Evolutionary conservation across 30 jellyfish, hydroid and myxozoan species (phyloP).

Genomic region (Nemopilema nomurai): DNA sequence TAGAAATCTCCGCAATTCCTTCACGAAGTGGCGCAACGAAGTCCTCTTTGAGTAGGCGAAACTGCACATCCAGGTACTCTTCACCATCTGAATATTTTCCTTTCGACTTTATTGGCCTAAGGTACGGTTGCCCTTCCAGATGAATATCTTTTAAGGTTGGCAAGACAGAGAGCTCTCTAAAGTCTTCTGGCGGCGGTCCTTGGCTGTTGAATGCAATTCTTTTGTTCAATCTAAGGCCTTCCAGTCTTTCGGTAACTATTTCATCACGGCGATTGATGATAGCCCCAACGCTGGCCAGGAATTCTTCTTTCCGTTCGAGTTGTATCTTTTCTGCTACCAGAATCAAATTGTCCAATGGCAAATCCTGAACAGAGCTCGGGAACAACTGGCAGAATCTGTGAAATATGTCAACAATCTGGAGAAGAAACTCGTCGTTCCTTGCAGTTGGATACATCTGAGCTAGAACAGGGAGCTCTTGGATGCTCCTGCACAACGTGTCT

Average conservation of each 20-base stretch:
- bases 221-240: background rate
- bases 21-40: constrained; percentile 67
- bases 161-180: constrained; percentile 42
- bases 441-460: background rate
- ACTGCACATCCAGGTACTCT: constrained; percentile 68
- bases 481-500: background rate
- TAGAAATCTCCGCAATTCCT: constrained; percentile 43
- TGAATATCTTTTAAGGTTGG: constrained; percentile 56
- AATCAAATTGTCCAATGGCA: constrained; percentile 16
- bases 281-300: background rate
- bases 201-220: background rate
- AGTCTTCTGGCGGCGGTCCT: constrained; percentile 67
- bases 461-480: constrained; percentile 12
- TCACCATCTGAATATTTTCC: constrained; percentile 58
- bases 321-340: background rate
- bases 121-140: constrained; percentile 26
- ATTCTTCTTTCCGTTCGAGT: constrained; percentile 15
- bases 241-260: background rate
- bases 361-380: constrained; percentile 35
- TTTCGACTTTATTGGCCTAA: constrained; percentile 62
- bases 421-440: background rate
- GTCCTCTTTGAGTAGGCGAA: constrained; percentile 68
- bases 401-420: constrained; percentile 6
- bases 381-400: background rate
- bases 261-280: constrained; percentile 12